These are phyloP conservation scores for Nibea albiflora DNA, from an alignment of 2,113 vertebrate genomes.

Conservation along the genomic window DNA sequence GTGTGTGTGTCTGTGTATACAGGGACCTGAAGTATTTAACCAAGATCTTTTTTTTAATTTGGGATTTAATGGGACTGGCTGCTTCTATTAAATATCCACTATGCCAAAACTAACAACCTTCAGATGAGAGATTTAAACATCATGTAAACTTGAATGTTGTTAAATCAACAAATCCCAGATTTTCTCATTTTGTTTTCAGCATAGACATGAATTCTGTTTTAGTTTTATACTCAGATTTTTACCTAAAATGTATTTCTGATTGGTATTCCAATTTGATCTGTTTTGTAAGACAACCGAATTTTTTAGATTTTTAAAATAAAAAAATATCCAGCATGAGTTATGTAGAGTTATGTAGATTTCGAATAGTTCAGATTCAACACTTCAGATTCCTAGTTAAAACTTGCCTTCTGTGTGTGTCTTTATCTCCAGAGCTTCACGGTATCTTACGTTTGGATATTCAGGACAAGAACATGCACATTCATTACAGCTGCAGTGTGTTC, in stretches of 20 bases:
- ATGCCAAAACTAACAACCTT: not conserved
- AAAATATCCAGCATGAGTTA: no score
- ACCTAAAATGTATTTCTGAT: not conserved
- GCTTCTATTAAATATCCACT: not conserved
- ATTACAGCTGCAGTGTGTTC: conserved; percentile 27
- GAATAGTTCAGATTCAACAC: not conserved
- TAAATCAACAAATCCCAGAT: not conserved
- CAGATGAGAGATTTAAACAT: not conserved
- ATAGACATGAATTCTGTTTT: not conserved
- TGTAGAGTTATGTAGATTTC: no score
- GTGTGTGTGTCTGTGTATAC: conserved; percentile 24
- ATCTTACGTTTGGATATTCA: conserved; percentile 13
- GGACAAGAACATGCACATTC: conserved; percentile 41
- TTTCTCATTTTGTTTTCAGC: not conserved
- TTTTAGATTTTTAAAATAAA: not conserved
- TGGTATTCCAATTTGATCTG: not conserved
- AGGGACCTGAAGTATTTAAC: conserved; percentile 28
- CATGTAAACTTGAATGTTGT: no score
- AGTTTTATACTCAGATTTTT: not conserved
- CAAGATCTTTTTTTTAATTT: not conserved
- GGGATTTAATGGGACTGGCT: conserved; percentile 28
- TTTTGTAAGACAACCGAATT: not conserved
- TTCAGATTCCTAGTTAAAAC: not conserved
- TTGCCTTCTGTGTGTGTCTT: not conserved
- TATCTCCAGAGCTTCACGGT: not conserved